Conservation (phyloP, 2,888 invertebrate species). For the Phytoseiulus persimilis region DNA sequence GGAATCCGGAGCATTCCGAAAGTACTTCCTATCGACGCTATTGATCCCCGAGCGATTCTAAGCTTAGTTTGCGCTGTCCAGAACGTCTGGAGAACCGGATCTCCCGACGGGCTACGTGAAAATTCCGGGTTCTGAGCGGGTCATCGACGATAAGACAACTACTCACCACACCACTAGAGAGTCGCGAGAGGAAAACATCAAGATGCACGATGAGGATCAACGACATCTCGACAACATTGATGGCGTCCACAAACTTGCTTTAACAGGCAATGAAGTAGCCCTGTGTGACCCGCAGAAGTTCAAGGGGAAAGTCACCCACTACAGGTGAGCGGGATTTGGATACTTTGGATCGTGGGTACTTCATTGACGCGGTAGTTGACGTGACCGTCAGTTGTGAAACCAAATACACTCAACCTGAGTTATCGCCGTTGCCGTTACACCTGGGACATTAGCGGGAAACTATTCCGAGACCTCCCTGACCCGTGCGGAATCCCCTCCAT, state of each 20-base stretch:
- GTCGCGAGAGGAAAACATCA: constrained; percentile 45
- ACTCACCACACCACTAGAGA: constrained; percentile 44
- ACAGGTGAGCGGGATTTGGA: constrained; percentile 18
- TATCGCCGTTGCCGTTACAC: too few species aligned
- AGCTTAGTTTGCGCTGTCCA: not conserved
- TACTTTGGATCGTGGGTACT: not conserved
- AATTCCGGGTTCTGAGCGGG: constrained; percentile 44
- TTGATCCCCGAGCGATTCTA: too few species aligned
- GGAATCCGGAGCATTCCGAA: too few species aligned
- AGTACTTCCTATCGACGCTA: too few species aligned
- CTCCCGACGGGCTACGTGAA: constrained; percentile 40
- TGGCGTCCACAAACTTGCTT: constrained; percentile 45
- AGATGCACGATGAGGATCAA: constrained; percentile 45
- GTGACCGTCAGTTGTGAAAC: not conserved
- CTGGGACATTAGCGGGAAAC: too few species aligned
- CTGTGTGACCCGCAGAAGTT: constrained; percentile 41
- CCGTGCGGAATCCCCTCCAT: too few species aligned
- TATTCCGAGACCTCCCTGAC: too few species aligned
- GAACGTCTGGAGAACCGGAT: constrained; percentile 38
- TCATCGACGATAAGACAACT: constrained; percentile 46
- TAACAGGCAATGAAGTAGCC: constrained; percentile 43
- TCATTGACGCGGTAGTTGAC: not conserved
- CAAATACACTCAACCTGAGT: not conserved
- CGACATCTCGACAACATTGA: constrained; percentile 44
- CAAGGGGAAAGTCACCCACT: constrained; percentile 25